These are phyloP conservation scores for Cantharis rustica DNA, from an alignment of 2,888 invertebrate genomes.

Conservation along the genomic window DNA sequence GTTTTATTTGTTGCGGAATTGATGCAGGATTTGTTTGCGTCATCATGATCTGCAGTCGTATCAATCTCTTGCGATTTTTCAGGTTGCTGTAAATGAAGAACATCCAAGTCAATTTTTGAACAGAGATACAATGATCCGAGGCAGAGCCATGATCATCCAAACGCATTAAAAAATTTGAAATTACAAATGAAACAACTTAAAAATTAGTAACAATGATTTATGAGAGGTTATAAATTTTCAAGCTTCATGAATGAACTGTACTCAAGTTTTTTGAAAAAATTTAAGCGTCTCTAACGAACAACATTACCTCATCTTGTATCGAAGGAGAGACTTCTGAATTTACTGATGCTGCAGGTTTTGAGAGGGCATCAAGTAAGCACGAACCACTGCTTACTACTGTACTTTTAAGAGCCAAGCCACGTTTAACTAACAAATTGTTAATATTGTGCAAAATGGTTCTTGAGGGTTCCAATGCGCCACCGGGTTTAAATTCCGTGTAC, in stretches of 20 bases:
- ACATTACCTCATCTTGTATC: neutral
- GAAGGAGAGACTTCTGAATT: neutral
- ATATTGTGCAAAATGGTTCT: slow-evolving; percentile 68
- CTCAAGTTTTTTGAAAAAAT: neutral
- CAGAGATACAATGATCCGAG: too few relatives aligned
- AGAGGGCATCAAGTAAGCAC: neutral
- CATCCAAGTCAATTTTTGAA: neutral
- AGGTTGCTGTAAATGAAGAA: neutral
- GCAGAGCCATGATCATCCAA: neutral
- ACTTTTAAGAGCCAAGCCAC: slow-evolving; percentile 57
- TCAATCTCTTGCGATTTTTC: neutral
- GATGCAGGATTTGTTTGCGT: neutral
- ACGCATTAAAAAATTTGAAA: neutral
- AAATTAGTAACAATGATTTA: neutral
- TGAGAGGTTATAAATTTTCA: neutral
- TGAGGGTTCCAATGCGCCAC: slow-evolving; percentile 70
- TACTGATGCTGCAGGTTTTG: neutral
- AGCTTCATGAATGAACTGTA: neutral
- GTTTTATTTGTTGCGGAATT: neutral
- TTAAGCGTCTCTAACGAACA: neutral
- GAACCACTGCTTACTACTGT: neutral
- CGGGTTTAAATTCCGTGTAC: slow-evolving; percentile 64
- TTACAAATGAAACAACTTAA: neutral
- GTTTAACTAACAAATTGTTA: slow-evolving; percentile 67
- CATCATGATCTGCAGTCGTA: neutral